phyloP scores from a whole-genome alignment of 2,888 invertebrate species.

The Eupithecia exiguata region DNA sequence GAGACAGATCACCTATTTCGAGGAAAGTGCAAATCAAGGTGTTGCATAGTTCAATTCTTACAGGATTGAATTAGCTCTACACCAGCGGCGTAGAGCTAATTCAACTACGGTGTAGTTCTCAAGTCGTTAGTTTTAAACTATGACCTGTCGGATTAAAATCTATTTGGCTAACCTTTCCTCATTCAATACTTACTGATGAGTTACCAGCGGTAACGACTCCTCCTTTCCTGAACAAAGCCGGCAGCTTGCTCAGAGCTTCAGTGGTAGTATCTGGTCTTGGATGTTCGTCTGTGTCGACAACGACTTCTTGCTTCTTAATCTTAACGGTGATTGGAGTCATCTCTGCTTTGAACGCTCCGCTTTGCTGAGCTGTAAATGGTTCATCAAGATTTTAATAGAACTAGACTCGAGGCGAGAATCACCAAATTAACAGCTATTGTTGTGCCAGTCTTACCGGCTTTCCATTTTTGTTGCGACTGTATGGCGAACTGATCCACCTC shows the following conservation, averaged over 20 bases:
- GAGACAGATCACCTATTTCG: background rate
- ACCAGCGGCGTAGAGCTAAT: background rate
- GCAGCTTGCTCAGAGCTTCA: conserved; percentile 91
- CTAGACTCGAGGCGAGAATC: background rate
- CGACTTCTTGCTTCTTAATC: conserved; percentile 90
- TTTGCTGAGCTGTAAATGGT: conserved; percentile 88
- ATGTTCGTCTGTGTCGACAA: conserved; percentile 94
- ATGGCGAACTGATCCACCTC: conserved; percentile 94
- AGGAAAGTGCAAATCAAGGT: background rate
- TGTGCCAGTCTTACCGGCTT: conserved; percentile 84
- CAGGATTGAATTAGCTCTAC: background rate
- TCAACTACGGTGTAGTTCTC: background rate
- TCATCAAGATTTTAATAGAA: background rate
- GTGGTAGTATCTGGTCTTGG: conserved; percentile 93
- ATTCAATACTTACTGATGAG: conserved; percentile 87
- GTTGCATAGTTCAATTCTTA: background rate
- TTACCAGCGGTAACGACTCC: conserved; percentile 98
- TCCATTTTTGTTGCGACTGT: conserved; percentile 94
- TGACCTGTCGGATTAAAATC: too few relatives aligned
- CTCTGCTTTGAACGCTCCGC: conserved; percentile 94
- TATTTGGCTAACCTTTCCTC: background rate
- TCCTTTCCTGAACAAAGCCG: conserved; percentile 94
- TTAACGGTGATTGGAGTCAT: conserved; percentile 92
- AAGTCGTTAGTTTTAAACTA: background rate
- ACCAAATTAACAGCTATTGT: background rate